Evolutionary conservation across 2,113 vertebrate genomes (phyloP).

Genomic region (Myiozetetes cayanensis): DNA sequence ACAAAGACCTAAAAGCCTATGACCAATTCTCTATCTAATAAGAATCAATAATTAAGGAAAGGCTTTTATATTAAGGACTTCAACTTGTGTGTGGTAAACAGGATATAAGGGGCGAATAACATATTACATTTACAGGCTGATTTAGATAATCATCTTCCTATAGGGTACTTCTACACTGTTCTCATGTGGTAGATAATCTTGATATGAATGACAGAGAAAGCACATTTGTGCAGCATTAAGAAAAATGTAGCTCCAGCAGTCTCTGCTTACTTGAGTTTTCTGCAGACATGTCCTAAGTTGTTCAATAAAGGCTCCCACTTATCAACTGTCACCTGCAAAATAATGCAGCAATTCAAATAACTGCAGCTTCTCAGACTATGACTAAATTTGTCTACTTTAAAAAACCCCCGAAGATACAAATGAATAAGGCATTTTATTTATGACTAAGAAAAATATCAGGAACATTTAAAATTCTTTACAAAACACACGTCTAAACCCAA

Average conservation of each 20-base stretch:
- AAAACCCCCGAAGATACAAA: background rate
- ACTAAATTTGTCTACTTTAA: background rate
- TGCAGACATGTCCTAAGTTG: constrained; percentile 96
- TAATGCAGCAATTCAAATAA: constrained; percentile 14
- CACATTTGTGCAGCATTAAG: background rate
- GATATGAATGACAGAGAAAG: background rate
- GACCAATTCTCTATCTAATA: background rate
- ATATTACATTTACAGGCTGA: background rate
- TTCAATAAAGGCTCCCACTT: constrained; percentile 98
- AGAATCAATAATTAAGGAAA: background rate
- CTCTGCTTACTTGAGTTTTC: constrained; percentile 93
- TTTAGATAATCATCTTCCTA: background rate
- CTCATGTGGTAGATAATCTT: background rate
- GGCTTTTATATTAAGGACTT: background rate
- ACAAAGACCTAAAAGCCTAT: background rate
- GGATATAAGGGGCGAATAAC: background rate
- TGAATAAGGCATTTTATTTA: background rate
- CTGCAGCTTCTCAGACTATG: background rate
- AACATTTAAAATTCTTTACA: background rate
- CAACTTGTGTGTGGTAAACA: background rate
- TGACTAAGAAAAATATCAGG: background rate
- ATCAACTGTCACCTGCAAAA: constrained; percentile 93
- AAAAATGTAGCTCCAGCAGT: background rate
- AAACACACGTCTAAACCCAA: background rate
- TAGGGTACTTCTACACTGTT: background rate